A percentile compares a stretch with the other conserved stretches of the same genome.
Evolutionary conservation across 2,113 vertebrate species (phyloP).

Genomic region (Shinisaurus crocodilurus): DNA sequence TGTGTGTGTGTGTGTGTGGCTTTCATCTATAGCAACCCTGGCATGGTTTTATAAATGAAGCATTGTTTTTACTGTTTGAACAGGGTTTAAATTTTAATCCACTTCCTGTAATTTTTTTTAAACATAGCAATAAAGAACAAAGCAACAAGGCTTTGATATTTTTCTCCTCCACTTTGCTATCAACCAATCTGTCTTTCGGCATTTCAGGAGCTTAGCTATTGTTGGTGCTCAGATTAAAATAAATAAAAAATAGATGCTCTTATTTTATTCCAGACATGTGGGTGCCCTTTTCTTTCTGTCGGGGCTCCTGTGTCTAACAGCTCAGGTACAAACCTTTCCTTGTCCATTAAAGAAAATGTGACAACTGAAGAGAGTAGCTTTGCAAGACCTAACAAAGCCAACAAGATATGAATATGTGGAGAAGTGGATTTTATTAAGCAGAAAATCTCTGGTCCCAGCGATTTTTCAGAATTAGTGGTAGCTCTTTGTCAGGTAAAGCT

Average conservation of each 20-base stretch:
- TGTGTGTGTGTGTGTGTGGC: background rate
- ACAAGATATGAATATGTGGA: background rate
- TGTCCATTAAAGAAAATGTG: background rate
- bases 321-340: background rate
- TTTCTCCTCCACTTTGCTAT: background rate
- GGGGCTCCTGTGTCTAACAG: background rate
- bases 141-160: background rate
- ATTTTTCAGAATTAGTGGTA: background rate
- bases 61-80: conserved; percentile 35
- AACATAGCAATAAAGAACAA: background rate
- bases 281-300: background rate
- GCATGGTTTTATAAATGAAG: background rate
- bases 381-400: background rate
- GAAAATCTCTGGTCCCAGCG: background rate
- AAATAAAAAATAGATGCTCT: background rate
- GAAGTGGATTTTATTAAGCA: background rate
- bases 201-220: background rate
- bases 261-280: background rate
- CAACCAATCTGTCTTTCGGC: background rate
- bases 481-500: background rate
- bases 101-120: conserved; percentile 14
- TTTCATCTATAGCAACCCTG: background rate
- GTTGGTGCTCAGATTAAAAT: background rate
- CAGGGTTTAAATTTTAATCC: conserved; percentile 26
- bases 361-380: background rate